phyloP scores from a whole-genome alignment of 1,140 invertebrate species.

The Battus philenor region DNA sequence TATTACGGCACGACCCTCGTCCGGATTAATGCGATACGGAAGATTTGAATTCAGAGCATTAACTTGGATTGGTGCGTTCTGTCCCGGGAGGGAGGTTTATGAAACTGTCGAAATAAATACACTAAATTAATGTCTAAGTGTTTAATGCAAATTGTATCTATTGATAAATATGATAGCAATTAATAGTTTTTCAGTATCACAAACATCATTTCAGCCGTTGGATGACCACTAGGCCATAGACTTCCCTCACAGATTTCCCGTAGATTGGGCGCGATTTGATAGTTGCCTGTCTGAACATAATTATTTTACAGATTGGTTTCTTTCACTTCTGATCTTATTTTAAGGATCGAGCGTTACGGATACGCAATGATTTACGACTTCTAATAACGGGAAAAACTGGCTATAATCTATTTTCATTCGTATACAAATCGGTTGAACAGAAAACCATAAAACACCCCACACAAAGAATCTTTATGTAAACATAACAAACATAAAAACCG shows the following conservation, averaged over 20 bases:
- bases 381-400: slow-evolving; percentile 74
- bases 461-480: slow-evolving; percentile 76
- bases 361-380: slow-evolving; percentile 68
- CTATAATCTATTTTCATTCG: slow-evolving; percentile 74
- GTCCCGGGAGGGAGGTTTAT: slow-evolving; percentile 28
- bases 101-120: slow-evolving; percentile 29
- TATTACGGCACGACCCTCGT: slow-evolving; percentile 67
- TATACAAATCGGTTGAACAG: slow-evolving; percentile 74
- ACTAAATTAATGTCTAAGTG: slow-evolving; percentile 39
- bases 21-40: slow-evolving; percentile 73
- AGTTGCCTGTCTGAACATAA: no score
- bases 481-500: slow-evolving; percentile 71
- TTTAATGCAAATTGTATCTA: slow-evolving; percentile 30
- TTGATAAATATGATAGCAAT: slow-evolving; percentile 2
- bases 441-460: slow-evolving; percentile 74
- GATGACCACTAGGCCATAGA: no score
- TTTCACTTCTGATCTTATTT: slow-evolving; percentile 56
- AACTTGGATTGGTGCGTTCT: slow-evolving; percentile 65
- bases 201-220: no score
- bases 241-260: no score
- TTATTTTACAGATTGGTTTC: slow-evolving; percentile 30
- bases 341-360: slow-evolving; percentile 57
- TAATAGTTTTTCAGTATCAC: no score
- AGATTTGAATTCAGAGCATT: slow-evolving; percentile 73
- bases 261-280: no score